Evolutionary conservation across 2,113 vertebrate genomes (phyloP), one percentile per base, ranked within the genome.

Genomic region (Lycaon pictus): DNA sequence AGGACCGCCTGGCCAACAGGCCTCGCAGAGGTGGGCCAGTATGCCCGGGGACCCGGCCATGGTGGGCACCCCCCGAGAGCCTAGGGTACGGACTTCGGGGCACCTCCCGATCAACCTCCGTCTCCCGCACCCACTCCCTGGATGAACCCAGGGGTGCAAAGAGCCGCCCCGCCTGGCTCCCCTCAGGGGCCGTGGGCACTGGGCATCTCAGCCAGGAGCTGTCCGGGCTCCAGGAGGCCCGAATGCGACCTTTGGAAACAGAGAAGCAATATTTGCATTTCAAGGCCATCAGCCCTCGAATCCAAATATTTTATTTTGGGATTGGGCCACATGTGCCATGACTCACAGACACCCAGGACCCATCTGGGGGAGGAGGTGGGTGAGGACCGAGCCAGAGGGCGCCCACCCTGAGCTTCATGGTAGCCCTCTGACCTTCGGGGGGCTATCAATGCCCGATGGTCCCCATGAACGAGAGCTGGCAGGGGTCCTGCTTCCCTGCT

Each of bases 201-300:
- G n/a, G n/a, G 53, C 35, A 17, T 92, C 48, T 85, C 19, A 0
- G 48, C 82, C 0, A 0, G 88, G 51, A 90, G 43, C 69, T 16
- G 17, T 23, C 74, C 11, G 79, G 71, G 25, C 58, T 74, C 65
- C 0, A 0, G 48, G 43, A 85, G 63, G 29, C 90, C 83, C 32
- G 5, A 69, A 13, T 77, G 65, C 7, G 0, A 60, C 67, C 63
- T 43, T 55, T 95, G 83, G 94, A 94, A 96, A 97, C 72, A 58
- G 81, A 53, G 69, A 88, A 63, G 23, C 17, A 60, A 37, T 55
- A 85, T 92, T 92, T 90, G 84, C 53, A 76, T 96, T 92, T 63
- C 96, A 85, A 90, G 96, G 80, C 85, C 93, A 23, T 84, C 84
- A 71, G 88, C 51, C 88, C 94, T 83, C n/a, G 94, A 94, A 96